Percentiles rank a stretch among this genome's conserved stretches.
Conservation (phyloP, 2,888 invertebrate genomes). For the Agrypnus murinus region DNA sequence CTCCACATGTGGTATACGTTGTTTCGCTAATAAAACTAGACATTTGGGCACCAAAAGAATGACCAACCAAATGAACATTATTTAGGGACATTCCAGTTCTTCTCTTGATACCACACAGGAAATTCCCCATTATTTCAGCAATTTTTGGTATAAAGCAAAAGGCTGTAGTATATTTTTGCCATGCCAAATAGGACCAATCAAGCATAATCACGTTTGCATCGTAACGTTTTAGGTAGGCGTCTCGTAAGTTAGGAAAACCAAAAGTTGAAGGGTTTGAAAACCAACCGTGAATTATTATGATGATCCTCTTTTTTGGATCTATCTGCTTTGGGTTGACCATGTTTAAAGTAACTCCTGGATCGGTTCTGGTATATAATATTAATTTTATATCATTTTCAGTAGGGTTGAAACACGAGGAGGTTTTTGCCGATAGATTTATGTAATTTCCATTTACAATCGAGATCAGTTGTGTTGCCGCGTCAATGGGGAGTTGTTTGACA, state of each 20-base stretch:
- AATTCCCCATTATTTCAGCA: neutral
- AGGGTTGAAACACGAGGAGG: neutral
- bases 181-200: constrained; percentile 38
- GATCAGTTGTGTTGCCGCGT: no score
- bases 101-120: neutral
- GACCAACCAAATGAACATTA: constrained; percentile 63
- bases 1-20: constrained; percentile 50
- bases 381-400: neutral
- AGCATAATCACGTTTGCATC: constrained; percentile 39
- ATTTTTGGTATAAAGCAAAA: constrained; percentile 38
- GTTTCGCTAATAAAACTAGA: constrained; percentile 62
- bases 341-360: neutral
- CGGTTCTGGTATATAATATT: neutral
- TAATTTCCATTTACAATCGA: no score
- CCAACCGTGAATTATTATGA: constrained; percentile 14
- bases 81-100: neutral
- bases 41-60: constrained; percentile 65
- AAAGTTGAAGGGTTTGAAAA: neutral
- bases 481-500: no score
- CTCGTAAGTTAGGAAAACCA: constrained; percentile 18
- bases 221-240: constrained; percentile 13
- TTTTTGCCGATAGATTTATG: no score
- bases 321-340: neutral
- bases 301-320: neutral
- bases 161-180: constrained; percentile 35